These are phyloP conservation scores for Echiichthys vipera DNA, from an alignment of 2,797 vertebrate species.

Conservation along the genomic window DNA sequence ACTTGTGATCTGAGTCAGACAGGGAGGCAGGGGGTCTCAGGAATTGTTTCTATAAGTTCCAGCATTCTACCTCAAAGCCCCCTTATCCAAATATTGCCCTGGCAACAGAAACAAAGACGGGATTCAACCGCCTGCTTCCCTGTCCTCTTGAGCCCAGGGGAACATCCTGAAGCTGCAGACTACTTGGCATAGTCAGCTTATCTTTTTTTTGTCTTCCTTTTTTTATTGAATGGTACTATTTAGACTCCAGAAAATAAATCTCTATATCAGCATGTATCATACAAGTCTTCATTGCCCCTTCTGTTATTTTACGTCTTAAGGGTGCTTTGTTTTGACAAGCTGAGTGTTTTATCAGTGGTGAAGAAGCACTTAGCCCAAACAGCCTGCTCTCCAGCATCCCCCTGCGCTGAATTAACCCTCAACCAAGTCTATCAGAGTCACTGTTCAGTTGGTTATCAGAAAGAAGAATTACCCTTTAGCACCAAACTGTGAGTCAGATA, in stretches of 20 bases:
- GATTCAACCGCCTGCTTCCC: conserved; percentile 73
- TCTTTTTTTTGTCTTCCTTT: not conserved
- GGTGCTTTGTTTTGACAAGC: conserved; percentile 29
- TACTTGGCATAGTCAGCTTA: conserved; percentile 39
- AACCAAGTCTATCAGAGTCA: conserved; percentile 36
- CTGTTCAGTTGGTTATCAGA: conserved; percentile 34
- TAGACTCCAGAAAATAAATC: conserved; percentile 12
- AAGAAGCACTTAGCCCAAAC: conserved; percentile 23
- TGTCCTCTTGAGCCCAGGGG: conserved; percentile 70
- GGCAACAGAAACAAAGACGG: conserved; percentile 82
- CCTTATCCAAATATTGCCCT: conserved; percentile 79
- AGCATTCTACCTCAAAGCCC: conserved; percentile 74
- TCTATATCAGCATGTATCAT: not conserved
- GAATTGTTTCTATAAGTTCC: conserved; percentile 77
- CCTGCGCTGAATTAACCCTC: conserved; percentile 47
- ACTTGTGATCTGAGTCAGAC: conserved; percentile 59
- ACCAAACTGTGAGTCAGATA: conserved; percentile 50
- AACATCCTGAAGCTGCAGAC: conserved; percentile 77
- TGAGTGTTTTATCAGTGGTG: conserved; percentile 39
- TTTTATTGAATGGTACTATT: conserved; percentile 21
- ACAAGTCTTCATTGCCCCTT: conserved; percentile 1
- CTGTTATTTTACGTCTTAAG: conserved; percentile 15
- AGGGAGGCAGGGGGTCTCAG: conserved; percentile 62
- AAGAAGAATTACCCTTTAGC: conserved; percentile 31
- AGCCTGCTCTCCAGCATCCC: conserved; percentile 53